phyloP scores from a whole-genome alignment of 2,888 invertebrate genomes.

The Choreutis nemorana region DNA sequence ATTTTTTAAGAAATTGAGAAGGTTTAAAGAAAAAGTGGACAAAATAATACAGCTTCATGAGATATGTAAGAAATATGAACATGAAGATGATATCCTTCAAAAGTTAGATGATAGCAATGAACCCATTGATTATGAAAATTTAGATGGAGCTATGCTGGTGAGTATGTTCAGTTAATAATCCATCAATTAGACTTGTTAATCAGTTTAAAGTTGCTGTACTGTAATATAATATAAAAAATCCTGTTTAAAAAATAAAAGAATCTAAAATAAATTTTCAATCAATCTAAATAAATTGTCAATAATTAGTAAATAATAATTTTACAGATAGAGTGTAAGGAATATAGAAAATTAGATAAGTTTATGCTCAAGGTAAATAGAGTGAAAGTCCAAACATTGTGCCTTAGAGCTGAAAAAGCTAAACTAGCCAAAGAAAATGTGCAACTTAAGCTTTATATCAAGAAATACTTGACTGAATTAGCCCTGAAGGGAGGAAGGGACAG shows the following conservation, averaged over 20 bases:
- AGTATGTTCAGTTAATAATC: too few relatives aligned
- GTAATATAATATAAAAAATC: too few relatives aligned
- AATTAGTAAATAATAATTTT: too few relatives aligned
- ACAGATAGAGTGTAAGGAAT: slow-evolving; percentile 57
- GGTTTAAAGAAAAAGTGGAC: slow-evolving; percentile 66
- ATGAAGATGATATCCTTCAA: slow-evolving; percentile 57
- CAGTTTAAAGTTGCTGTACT: too few relatives aligned
- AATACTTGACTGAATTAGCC: slow-evolving; percentile 69
- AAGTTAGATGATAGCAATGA: slow-evolving; percentile 19
- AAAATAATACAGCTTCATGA: slow-evolving; percentile 68
- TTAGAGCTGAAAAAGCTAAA: slow-evolving; percentile 43
- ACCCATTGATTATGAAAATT: slow-evolving; percentile 30
- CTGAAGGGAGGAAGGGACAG: slow-evolving; percentile 40
- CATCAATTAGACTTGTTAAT: too few relatives aligned
- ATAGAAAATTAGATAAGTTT: slow-evolving; percentile 74
- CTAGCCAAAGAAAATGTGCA: slow-evolving; percentile 69
- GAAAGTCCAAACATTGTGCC: slow-evolving; percentile 44
- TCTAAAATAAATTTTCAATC: too few relatives aligned
- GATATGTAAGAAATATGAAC: slow-evolving; percentile 74
- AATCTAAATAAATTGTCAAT: too few relatives aligned
- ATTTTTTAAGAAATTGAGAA: too few relatives aligned
- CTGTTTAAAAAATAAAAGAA: too few relatives aligned
- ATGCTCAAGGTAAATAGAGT: slow-evolving; percentile 62
- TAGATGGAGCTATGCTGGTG: slow-evolving; percentile 47
- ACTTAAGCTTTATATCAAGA: slow-evolving; percentile 68